Evolutionary conservation across 2,888 invertebrate genomes (phyloP), one percentile per base, ranked within the genome.

Genomic region (Notodonta dromedarius): DNA sequence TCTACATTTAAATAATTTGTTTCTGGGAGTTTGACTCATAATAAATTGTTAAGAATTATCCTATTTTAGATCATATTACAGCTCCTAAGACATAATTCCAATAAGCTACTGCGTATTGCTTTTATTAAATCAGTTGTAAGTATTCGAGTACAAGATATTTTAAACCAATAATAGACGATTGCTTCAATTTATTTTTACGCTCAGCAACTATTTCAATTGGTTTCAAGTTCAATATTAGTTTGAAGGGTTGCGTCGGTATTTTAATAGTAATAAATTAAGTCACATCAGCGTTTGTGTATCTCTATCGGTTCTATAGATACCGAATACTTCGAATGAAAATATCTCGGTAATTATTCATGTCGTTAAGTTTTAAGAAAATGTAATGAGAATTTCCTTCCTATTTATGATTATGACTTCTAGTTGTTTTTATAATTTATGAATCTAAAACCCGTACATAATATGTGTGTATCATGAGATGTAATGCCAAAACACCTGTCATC

Each of bases 401-500:
- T 2, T 24, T 2, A 24, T 24, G 24, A 24, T 24, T 24, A 24
- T 24, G 24, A 24, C 24, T 24, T 24, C 24, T 24, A 24, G 24
- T 24, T 24, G 24, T 24, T 24, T 24, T 24, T 24, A 24, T 24
- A 24, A 24, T 24, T 24, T 24, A 24, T 24, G 24, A 24, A 2
- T 24, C 24, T 24, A 24, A 24, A 24, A 24, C 24, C 24, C 24
- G 24, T 24, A 24, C 24, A 24, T 1, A 24, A 24, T 24, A 24
- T 24, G 24, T 24, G 24, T 24, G 24, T 24, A 24, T 24, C 24
- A 24, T 24, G 24, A 24, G 24, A 24, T 24, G 24, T 24, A 24
- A 24, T 24, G 24, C 24, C 24, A 24, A 24, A 24, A 24, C 24
- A 60, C 59, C 58, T 62, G 61, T 65, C 67, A 35, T 51, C 54